Percentiles rank a stretch among this genome's conserved stretches.
Conservation (phyloP, 2,888 invertebrate species). For the Eupsilia transversa region DNA sequence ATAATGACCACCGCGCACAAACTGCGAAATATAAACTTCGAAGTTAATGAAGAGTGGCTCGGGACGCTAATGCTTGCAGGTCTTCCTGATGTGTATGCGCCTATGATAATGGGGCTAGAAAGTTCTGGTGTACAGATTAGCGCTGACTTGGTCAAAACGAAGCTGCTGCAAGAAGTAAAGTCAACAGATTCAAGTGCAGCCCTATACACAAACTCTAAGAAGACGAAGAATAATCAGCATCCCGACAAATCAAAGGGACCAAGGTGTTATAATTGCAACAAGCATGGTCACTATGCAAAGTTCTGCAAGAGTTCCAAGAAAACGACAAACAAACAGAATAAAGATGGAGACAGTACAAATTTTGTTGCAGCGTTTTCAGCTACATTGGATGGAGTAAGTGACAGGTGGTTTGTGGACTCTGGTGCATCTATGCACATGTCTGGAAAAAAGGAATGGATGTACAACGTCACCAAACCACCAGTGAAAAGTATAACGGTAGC, state of each 20-base stretch:
- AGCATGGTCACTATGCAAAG: background rate
- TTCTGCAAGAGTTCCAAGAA: background rate
- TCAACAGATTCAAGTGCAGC: background rate
- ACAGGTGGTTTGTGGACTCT: background rate
- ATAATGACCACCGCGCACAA: background rate
- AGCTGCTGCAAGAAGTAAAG: background rate
- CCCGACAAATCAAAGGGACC: background rate
- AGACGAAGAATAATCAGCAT: background rate
- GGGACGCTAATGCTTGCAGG: background rate
- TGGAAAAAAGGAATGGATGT: no score
- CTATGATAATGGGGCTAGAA: no score
- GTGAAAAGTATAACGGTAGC: background rate
- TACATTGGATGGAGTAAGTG: background rate
- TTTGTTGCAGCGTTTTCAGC: constrained; percentile 3
- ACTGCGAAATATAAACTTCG: background rate
- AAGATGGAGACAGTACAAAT: background rate
- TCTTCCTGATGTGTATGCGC: no score
- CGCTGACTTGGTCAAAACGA: background rate
- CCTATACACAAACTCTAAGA: background rate
- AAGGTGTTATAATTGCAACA: background rate
- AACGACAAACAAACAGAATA: background rate
- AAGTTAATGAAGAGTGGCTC: background rate
- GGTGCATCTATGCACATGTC: background rate
- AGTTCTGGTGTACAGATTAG: no score
- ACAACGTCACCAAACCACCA: background rate